These are phyloP conservation scores for Phyllostomus discolor DNA, from an alignment of 2,113 vertebrate genomes.

Conservation along the genomic window DNA sequence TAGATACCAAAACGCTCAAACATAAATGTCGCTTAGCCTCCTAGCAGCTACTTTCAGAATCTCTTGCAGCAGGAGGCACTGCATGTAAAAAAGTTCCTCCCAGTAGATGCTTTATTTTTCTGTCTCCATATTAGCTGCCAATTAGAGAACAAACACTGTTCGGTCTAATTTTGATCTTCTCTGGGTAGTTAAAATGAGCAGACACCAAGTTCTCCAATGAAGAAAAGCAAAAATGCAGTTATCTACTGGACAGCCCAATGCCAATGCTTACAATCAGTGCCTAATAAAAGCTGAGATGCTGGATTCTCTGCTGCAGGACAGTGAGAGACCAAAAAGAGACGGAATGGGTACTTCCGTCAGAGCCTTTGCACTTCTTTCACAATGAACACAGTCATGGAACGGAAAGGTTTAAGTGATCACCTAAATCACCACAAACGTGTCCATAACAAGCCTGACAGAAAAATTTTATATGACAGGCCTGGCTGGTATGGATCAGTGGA, in stretches of 20 bases:
- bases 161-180: constrained; percentile 13
- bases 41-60: not conserved
- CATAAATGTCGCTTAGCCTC: not conserved
- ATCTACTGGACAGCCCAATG: not conserved
- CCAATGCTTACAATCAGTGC: not conserved
- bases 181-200: not conserved
- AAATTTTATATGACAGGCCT: not conserved
- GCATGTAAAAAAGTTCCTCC: not conserved
- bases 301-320: not conserved
- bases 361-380: not conserved
- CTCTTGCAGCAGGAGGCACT: not conserved
- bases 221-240: not conserved
- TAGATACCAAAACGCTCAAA: not conserved
- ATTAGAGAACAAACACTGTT: not conserved
- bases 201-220: not conserved
- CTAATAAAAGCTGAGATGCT: not conserved
- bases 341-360: too few relatives aligned
- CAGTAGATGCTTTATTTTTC: not conserved
- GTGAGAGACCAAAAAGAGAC: not conserved
- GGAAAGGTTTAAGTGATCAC: not conserved
- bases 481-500: too few relatives aligned
- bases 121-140: not conserved
- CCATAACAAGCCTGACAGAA: not conserved
- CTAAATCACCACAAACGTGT: not conserved
- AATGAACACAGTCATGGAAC: not conserved